phyloP scores from a whole-genome alignment of 2,113 vertebrate species.

The Columbina picui region DNA sequence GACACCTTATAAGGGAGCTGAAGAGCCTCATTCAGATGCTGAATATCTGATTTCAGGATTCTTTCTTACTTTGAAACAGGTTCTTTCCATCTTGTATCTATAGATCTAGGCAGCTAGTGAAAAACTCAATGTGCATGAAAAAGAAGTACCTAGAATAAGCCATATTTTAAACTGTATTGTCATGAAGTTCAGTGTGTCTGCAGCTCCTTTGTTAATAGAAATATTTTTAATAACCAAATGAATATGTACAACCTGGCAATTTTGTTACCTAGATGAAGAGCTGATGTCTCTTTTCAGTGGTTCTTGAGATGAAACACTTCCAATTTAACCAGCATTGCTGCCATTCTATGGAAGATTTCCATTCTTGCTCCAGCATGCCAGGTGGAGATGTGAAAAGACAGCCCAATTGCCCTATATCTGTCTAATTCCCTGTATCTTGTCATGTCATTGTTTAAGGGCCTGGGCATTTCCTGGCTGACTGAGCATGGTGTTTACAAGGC shows the following conservation, averaged over 20 bases:
- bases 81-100: not conserved
- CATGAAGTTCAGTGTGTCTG: not conserved
- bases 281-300: not conserved
- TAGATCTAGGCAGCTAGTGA: not conserved
- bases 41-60: not conserved
- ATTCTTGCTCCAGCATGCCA: not conserved
- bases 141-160: not conserved
- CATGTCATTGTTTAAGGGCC: not conserved
- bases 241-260: not conserved
- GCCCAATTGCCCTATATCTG: not conserved
- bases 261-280: not conserved
- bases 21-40: not conserved
- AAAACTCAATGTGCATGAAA: not conserved
- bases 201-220: not conserved
- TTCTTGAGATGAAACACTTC: not conserved
- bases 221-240: not conserved
- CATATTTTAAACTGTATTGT: not conserved
- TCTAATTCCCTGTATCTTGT: not conserved
- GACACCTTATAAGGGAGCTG: not conserved
- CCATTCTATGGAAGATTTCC: not conserved
- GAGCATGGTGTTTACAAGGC: not conserved
- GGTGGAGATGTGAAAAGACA: not conserved
- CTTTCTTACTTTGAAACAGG: not conserved
- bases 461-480: not conserved
- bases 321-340: not conserved